Evolutionary conservation across 2,888 invertebrate genomes (phyloP).

Genomic region (Lucinisca nassula): DNA sequence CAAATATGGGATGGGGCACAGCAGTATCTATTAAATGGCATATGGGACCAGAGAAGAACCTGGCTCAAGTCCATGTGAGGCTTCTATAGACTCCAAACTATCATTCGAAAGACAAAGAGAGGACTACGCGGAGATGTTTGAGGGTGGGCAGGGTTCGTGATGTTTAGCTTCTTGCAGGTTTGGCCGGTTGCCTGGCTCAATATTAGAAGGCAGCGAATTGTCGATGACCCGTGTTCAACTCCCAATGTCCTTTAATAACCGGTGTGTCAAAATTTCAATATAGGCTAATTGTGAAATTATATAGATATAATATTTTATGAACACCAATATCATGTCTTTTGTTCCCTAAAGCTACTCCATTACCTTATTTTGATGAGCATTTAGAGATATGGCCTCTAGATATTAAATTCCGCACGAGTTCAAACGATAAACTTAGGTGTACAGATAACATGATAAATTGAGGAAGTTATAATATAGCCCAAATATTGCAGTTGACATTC

Average conservation of each 20-base stretch:
- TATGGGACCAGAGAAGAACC: no score
- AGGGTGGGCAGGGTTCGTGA: no score
- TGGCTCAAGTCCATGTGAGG: no score
- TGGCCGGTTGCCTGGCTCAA: no score
- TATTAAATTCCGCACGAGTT: background rate
- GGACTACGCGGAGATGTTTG: no score
- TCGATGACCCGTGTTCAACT: background rate
- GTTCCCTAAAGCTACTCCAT: background rate
- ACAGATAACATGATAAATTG: background rate
- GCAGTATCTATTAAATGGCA: no score
- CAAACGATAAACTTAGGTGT: background rate
- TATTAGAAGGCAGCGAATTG: background rate
- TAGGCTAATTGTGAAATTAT: background rate
- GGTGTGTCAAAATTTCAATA: background rate
- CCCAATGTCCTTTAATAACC: background rate
- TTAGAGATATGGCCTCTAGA: background rate
- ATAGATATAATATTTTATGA: background rate
- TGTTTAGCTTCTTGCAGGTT: no score
- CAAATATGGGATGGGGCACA: no score
- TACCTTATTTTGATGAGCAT: background rate
- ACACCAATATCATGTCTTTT: background rate
- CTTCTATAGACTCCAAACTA: no score
- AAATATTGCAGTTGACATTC: no score
- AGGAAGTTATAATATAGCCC: no score
- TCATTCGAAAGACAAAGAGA: no score